Conservation (phyloP, 2,113 vertebrate species). For the Gallinago undulata region DNA sequence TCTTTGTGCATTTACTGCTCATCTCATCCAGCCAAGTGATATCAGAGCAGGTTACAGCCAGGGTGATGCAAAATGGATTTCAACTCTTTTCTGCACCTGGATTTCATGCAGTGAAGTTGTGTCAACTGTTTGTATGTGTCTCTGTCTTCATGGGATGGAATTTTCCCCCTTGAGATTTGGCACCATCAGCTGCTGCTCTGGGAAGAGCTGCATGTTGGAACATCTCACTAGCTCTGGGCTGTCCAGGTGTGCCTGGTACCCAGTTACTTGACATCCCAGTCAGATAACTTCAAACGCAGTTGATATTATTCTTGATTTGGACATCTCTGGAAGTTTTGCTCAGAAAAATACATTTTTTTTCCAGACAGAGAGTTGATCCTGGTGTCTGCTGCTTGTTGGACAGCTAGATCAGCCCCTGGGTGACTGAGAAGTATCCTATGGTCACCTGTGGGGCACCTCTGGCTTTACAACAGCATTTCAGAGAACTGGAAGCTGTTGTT, state of each 20-base stretch:
- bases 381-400: neutral
- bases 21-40: neutral
- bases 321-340: neutral
- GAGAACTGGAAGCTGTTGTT: neutral
- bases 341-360: neutral
- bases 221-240: neutral
- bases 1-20: neutral
- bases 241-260: neutral
- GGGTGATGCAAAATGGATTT: neutral
- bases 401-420: neutral
- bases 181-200: neutral
- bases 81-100: neutral
- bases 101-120: neutral
- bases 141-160: neutral
- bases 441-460: rapidly evolving
- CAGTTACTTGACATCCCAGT: neutral
- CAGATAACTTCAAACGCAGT: neutral
- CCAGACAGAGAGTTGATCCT: neutral
- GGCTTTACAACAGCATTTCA: neutral
- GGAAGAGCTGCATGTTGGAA: neutral
- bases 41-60: neutral
- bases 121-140: neutral
- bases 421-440: neutral
- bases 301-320: neutral
- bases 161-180: neutral